phyloP scores from a whole-genome alignment of 2,888 invertebrate genomes.

The Balanococcus diminutus region DNA sequence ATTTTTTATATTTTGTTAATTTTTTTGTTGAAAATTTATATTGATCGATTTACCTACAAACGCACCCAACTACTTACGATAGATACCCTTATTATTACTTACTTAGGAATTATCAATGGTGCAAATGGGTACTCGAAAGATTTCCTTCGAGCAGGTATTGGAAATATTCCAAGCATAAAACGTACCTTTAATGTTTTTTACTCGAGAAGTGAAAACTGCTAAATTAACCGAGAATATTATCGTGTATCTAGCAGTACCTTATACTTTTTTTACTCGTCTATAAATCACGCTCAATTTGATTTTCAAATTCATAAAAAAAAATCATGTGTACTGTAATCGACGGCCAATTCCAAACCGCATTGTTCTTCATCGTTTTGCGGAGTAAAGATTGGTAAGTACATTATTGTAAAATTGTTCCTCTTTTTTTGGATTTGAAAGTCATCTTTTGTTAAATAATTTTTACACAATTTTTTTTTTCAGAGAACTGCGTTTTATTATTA shows the following conservation, averaged over 20 bases:
- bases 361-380: too few relatives aligned
- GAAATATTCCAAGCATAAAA: background rate
- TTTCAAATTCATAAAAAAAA: background rate
- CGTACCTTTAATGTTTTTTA: background rate
- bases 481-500: too few relatives aligned
- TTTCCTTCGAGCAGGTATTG: background rate
- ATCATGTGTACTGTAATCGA: slow-evolving; percentile 16
- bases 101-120: background rate
- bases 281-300: background rate
- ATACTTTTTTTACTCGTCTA: background rate
- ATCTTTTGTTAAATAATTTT: too few relatives aligned
- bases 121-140: background rate
- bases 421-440: too few relatives aligned
- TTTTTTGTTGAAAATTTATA: background rate
- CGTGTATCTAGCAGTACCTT: too few relatives aligned
- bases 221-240: slow-evolving; percentile 32
- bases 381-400: too few relatives aligned
- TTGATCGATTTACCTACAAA: background rate
- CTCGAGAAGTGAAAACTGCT: background rate
- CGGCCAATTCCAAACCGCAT: background rate
- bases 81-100: background rate
- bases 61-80: too few relatives aligned
- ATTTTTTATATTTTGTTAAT: slow-evolving; percentile 7
- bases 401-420: too few relatives aligned
- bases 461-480: too few relatives aligned